Base-by-base conservation (phyloP, 2,888 invertebrate genomes). In the Noctua janthe region DNA sequence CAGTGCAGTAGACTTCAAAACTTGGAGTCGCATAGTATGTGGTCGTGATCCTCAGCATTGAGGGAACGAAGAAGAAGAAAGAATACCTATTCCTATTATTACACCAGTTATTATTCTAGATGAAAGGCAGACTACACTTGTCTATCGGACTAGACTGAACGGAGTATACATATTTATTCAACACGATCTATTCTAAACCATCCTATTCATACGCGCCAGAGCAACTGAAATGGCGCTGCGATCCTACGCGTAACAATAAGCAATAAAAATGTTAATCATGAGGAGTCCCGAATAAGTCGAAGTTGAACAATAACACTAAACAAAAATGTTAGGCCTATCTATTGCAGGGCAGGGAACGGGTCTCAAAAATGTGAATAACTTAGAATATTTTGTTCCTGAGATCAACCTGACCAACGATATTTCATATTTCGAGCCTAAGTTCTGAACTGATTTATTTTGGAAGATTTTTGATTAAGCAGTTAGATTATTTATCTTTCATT, bases 241-340 rank as follows among this genome's bases (percentile, higher is more conserved):
- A 15, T 35, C 35, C 35, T 47, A 29, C 49, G 17, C 35, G 23
- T 29, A 67, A 74, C 67, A 80, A 82, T 59, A 74, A n/a, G 43
- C 47, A 47, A 62, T 83, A 35, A 75, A 82, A 43, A 39, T n/a
- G 49, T 54, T 82, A n/a, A 62, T 54, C 15, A 39, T 81, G 56
- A 13, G 13, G 11, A 54, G 10, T 47, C 11, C n/a, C 47, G 56
- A 67, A 71, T 54, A 71, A 43, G n/a, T 35, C 11, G 11, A 47
- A 54, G 8, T 17, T 29, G 6, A 35, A 66, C 7, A 56, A 67
- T 67, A 77, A 43, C n/a, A 49, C 2, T 13, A 15, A n/a, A 6
- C 43, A 43, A 54, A 35, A 35, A 56, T 51, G 10, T 20, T 43
- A 29, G 39, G 39, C 39, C 17, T 54, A 54, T 17, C 17, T 20